These are phyloP conservation scores for Callyntrura sp. DNA, from an alignment of 2,888 invertebrate species.

Conservation along the genomic window DNA sequence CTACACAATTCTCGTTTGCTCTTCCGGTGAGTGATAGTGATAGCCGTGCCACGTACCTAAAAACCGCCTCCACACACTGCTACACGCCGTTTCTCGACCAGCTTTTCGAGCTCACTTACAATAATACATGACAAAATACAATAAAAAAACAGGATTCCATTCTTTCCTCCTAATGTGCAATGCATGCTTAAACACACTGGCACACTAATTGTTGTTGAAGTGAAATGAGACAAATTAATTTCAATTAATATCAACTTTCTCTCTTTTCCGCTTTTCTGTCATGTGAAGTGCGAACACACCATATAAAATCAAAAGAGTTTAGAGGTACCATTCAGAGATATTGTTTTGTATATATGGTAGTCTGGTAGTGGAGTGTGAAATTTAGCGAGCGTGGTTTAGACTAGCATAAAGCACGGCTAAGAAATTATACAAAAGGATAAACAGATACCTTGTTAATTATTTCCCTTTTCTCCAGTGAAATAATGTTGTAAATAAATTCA, in stretches of 20 bases:
- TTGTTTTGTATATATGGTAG: neutral
- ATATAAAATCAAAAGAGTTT: neutral
- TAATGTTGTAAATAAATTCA: neutral
- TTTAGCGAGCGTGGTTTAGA: too few relatives aligned
- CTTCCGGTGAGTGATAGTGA: slow-evolving; percentile 5
- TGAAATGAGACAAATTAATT: slow-evolving; percentile 79
- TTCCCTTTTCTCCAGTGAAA: slow-evolving; percentile 1
- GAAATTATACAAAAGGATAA: neutral
- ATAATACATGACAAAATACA: slow-evolving; percentile 13
- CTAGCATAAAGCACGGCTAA: neutral
- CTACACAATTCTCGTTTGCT: slow-evolving; percentile 3
- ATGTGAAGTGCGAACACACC: neutral
- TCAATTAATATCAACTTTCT: slow-evolving; percentile 78
- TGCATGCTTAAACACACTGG: slow-evolving; percentile 35
- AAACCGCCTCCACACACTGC: neutral
- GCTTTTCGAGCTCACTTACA: neutral
- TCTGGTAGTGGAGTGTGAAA: too few relatives aligned
- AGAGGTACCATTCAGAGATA: neutral
- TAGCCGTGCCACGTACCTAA: neutral
- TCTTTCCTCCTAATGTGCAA: slow-evolving; percentile 11
- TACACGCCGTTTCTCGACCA: too few relatives aligned
- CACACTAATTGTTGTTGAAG: slow-evolving; percentile 67
- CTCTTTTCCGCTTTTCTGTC: neutral
- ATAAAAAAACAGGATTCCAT: neutral
- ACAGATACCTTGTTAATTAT: slow-evolving; percentile 9